phyloP scores from a whole-genome alignment of 53 echinoderm and acorn worm genomes.

The Antedon mediterranea region DNA sequence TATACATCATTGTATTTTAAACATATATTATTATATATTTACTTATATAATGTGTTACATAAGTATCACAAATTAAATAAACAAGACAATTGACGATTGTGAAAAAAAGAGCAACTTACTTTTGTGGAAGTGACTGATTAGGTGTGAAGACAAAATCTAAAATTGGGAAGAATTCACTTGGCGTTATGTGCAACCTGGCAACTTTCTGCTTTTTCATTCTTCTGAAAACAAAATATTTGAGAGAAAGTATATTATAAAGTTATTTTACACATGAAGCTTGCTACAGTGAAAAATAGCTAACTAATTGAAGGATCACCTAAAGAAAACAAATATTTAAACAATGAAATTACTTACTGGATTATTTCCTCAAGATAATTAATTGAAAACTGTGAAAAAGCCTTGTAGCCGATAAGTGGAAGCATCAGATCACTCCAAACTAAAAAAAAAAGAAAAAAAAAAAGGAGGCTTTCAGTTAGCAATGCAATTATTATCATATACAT shows the following conservation, averaged over 20 bases:
- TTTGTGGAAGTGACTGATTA: conserved; percentile 51
- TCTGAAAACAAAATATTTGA: conserved; percentile 23
- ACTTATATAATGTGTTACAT: too few relatives aligned
- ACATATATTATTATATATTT: too few relatives aligned
- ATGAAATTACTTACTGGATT: conserved; percentile 36
- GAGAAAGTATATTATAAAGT: too few relatives aligned
- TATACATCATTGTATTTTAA: too few relatives aligned
- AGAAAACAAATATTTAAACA: too few relatives aligned
- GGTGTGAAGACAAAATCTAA: conserved; percentile 95
- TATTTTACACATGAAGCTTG: too few relatives aligned
- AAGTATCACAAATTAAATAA: too few relatives aligned
- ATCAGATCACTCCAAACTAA: conserved; percentile 86
- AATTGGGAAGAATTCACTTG: conserved; percentile 84
- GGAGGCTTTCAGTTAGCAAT: neutral
- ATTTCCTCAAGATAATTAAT: conserved; percentile 56
- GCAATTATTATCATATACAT: too few relatives aligned
- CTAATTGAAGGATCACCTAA: too few relatives aligned
- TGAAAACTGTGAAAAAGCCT: conserved; percentile 56
- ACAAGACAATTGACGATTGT: too few relatives aligned
- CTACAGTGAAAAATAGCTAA: too few relatives aligned
- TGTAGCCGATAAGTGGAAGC: conserved; percentile 68
- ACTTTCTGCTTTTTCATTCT: conserved; percentile 58
- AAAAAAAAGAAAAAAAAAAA: neutral
- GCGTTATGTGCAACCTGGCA: conserved; percentile 63
- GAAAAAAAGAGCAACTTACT: too few relatives aligned